Evolutionary conservation across 2,888 invertebrate species (phyloP).

Genomic region (Chrysopilus asiliformis): DNA sequence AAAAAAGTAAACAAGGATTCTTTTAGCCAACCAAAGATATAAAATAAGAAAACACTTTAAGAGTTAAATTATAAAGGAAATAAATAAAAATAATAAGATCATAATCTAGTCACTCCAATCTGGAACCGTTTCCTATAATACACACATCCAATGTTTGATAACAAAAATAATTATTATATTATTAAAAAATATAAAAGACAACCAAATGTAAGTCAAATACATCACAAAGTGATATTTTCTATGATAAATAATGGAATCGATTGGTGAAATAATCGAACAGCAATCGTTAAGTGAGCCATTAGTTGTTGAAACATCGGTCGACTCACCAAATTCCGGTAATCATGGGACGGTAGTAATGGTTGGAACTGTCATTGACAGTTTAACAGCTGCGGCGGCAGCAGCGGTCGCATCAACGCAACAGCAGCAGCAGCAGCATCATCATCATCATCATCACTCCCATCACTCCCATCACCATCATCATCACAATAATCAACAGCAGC

Average conservation of each 20-base stretch:
- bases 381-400: slow-evolving; percentile 20
- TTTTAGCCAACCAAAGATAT: too few relatives aligned
- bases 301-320: slow-evolving; percentile 36
- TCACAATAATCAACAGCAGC: slow-evolving; percentile 17
- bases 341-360: slow-evolving; percentile 30
- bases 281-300: slow-evolving; percentile 40
- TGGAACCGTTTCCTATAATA: too few relatives aligned
- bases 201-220: too few relatives aligned
- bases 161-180: too few relatives aligned
- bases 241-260: slow-evolving; percentile 42
- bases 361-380: slow-evolving; percentile 24
- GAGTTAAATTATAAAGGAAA: too few relatives aligned
- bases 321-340: slow-evolving; percentile 30
- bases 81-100: too few relatives aligned
- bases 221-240: too few relatives aligned
- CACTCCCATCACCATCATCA: slow-evolving; percentile 16
- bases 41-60: too few relatives aligned
- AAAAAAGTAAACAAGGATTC: too few relatives aligned
- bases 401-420: slow-evolving; percentile 20
- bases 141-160: too few relatives aligned
- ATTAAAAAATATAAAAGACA: too few relatives aligned
- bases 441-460: slow-evolving; percentile 17
- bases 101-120: too few relatives aligned
- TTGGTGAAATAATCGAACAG: slow-evolving; percentile 46
- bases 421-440: slow-evolving; percentile 18